Evolutionary conservation across 1,140 invertebrate genomes (phyloP).

Genomic region (Lasaia peninsularis): DNA sequence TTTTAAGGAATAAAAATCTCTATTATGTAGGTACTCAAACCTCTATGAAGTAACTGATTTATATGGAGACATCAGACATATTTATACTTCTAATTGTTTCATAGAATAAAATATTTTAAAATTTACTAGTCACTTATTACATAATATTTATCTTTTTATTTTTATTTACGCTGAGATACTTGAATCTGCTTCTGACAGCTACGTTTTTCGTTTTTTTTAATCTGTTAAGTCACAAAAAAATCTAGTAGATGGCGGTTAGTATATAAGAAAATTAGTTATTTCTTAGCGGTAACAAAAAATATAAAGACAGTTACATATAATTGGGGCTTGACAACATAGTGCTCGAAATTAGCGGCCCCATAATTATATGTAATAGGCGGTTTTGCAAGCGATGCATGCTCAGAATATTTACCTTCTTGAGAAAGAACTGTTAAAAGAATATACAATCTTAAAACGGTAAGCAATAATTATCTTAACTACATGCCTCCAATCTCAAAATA

Average conservation of each 20-base stretch:
- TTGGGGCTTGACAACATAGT: conserved; percentile 47
- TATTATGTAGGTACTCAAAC: too few relatives aligned
- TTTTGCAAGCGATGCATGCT: conserved; percentile 60
- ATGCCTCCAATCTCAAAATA: conserved; percentile 2
- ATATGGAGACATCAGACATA: too few relatives aligned
- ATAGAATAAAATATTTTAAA: too few relatives aligned
- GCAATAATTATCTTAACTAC: conserved; percentile 1
- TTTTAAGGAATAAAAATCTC: too few relatives aligned
- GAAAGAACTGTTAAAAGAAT: conserved; percentile 48
- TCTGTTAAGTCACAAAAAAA: not conserved
- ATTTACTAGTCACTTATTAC: too few relatives aligned
- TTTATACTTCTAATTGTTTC: too few relatives aligned
- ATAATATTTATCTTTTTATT: too few relatives aligned
- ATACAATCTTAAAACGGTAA: conserved; percentile 3
- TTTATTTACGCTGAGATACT: too few relatives aligned
- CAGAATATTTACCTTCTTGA: conserved; percentile 59
- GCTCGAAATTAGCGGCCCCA: conserved; percentile 59
- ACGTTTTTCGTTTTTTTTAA: too few relatives aligned
- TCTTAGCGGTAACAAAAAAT: conserved; percentile 67
- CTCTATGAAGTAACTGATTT: too few relatives aligned
- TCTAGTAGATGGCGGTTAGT: not conserved
- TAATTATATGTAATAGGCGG: conserved; percentile 69
- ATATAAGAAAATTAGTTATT: conserved; percentile 53
- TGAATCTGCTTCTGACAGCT: too few relatives aligned
- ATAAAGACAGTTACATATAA: conserved; percentile 65